Conservation (phyloP, 2,113 vertebrate genomes). For the Muntiacus muntjak region DNA sequence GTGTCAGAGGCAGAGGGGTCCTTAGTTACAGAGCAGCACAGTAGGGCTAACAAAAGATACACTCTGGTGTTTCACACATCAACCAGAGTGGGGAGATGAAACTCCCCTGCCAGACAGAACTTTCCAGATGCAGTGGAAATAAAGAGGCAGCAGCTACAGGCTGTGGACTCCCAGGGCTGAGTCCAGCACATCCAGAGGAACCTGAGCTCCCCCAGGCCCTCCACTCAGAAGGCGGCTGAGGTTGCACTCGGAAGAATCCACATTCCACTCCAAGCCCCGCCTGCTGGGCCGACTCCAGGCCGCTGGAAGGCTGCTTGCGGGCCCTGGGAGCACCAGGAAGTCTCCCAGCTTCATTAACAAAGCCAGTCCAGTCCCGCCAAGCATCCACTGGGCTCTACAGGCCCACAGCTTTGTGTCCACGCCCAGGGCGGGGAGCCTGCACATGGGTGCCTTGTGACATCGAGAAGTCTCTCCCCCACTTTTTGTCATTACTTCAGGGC, state of each 20-base stretch:
- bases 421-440: background rate
- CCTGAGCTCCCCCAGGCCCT: background rate
- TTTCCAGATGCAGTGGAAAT: background rate
- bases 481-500: background rate
- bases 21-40: constrained; percentile 35
- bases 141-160: background rate
- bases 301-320: background rate
- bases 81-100: background rate
- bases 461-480: background rate
- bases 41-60: background rate
- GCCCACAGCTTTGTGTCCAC: background rate
- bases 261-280: background rate
- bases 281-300: background rate
- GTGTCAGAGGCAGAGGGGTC: background rate
- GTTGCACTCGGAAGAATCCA: background rate
- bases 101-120: background rate
- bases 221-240: background rate
- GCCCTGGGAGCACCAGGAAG: background rate
- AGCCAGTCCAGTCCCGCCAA: background rate
- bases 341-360: background rate
- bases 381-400: background rate
- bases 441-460: background rate
- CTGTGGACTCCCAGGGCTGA: background rate
- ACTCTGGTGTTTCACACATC: background rate
- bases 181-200: background rate